Evolutionary conservation across 2,888 invertebrate species (phyloP), one percentile per base, ranked within the genome.

Genomic region (Acleris laterana): DNA sequence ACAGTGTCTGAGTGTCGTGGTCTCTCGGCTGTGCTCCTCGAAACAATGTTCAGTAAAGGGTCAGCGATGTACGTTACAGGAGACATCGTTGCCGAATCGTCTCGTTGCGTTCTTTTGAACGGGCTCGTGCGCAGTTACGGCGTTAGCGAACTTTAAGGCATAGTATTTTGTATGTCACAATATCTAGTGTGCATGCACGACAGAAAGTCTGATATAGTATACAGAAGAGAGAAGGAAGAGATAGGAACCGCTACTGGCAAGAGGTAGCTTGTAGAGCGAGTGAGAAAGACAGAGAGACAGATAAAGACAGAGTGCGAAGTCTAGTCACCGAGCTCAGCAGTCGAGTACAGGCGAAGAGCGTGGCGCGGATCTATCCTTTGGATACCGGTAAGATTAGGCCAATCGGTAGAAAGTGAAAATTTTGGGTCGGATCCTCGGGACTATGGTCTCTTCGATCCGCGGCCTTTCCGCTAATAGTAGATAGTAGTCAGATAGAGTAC

Each of bases 131-230:
- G 73, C 79, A 76, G 80, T 82, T 78, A 83, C 81, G 87, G 88
- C 88, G 84, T 81, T 89, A 89, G 90, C 91, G 87, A 85, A 89
- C 84, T 84, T 88, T 82, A 88, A 85, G 85, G 81, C 84, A 87
- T 86, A 88, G 86, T 89, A 87, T 88, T 89, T 75, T 88, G 88
- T 89, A 78, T 92, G 92, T 91, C 87, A 90, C 90, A 91, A 90
- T 92, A 92, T 89, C 93, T 93, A 93, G 93, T 93, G 93, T 93
- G 84, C 93, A 93, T 93, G 93, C 93, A 93, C 92, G 89, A 90
- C 88, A 66, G 89, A 88, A 78, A 90, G 89, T 86, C 82, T 83
- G 88, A 90, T 89, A 91, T 86, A 89, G 86, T 83, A 85, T 88
- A 92, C 87, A 82, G 89, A 92, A 90, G 90, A 89, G 86, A 85